These are phyloP conservation scores for Protosalanx chinensis DNA, from an alignment of 2,797 vertebrate genomes.

Conservation along the genomic window DNA sequence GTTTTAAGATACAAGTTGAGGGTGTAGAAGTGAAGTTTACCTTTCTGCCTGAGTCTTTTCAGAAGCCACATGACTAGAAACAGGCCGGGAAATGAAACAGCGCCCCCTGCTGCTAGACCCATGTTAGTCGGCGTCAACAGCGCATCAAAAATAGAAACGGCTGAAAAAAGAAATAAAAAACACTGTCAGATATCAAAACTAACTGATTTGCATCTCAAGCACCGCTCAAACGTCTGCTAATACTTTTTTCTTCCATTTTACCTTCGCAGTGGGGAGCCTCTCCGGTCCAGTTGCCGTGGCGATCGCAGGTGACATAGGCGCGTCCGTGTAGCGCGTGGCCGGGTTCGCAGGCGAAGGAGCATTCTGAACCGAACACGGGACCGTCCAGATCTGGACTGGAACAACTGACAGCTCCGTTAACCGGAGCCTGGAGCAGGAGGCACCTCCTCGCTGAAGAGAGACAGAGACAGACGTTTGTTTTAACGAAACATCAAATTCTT, in stretches of 20 bases:
- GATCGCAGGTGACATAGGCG: constrained; percentile 55
- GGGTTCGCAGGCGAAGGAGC: constrained; percentile 69
- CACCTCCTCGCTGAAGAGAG: constrained; percentile 62
- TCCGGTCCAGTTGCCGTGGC: constrained; percentile 72
- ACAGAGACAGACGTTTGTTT: background rate
- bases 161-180: constrained; percentile 25
- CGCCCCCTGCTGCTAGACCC: constrained; percentile 42
- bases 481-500: too few relatives aligned
- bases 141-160: constrained; percentile 14
- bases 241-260: constrained; percentile 31
- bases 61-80: constrained; percentile 57
- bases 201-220: background rate
- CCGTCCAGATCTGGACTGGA: constrained; percentile 38
- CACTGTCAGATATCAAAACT: background rate
- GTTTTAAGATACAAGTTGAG: background rate
- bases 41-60: constrained; percentile 56
- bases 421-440: constrained; percentile 47
- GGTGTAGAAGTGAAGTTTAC: constrained; percentile 8
- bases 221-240: background rate
- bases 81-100: constrained; percentile 39
- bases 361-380: constrained; percentile 61
- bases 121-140: constrained; percentile 8
- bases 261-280: constrained; percentile 68
- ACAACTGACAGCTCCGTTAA: constrained; percentile 64
- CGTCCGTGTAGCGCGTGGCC: constrained; percentile 59